Conservation (phyloP, 1,140 invertebrate genomes). For the Nixonia krombeini region DNA sequence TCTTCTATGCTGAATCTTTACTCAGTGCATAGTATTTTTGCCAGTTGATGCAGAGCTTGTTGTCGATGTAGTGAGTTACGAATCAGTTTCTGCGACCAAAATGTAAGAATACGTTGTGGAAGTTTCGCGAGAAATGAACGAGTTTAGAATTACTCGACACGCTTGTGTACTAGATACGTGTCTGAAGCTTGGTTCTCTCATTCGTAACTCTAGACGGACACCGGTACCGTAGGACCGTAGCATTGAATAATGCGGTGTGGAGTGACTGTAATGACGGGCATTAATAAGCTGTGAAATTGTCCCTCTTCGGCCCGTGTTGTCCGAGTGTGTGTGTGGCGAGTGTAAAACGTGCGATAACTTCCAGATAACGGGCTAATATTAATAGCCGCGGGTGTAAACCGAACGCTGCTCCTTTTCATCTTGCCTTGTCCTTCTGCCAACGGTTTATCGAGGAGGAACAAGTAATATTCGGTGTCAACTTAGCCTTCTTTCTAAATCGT, state of each 20-base stretch:
- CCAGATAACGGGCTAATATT: slow-evolving; percentile 62
- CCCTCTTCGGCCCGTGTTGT: slow-evolving; percentile 62
- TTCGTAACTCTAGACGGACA: slow-evolving; percentile 62
- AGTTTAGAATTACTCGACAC: slow-evolving; percentile 36
- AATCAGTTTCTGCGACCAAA: no score
- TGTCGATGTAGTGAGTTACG: no score
- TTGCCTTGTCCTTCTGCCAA: slow-evolving; percentile 9
- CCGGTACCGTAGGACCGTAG: slow-evolving; percentile 41
- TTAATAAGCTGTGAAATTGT: slow-evolving; percentile 70
- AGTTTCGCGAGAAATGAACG: slow-evolving; percentile 38
- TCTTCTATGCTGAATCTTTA: no score
- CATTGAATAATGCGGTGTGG: slow-evolving; percentile 68
- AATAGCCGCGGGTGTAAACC: slow-evolving; percentile 54
- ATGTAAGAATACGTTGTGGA: no score
- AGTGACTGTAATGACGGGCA: slow-evolving; percentile 63
- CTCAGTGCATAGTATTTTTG: no score
- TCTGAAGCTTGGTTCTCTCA: slow-evolving; percentile 36
- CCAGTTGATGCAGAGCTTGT: no score
- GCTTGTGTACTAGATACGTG: slow-evolving; percentile 8
- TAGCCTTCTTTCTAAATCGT: no score
- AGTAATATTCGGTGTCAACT: background rate
- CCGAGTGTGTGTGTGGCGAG: slow-evolving; percentile 62
- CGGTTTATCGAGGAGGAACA: slow-evolving; percentile 2
- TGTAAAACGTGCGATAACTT: slow-evolving; percentile 61
- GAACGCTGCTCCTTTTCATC: slow-evolving; percentile 34